Evolutionary conservation across 2,113 vertebrate genomes (phyloP), one percentile per base, ranked within the genome.

Genomic region (Dipodomys spectabilis): DNA sequence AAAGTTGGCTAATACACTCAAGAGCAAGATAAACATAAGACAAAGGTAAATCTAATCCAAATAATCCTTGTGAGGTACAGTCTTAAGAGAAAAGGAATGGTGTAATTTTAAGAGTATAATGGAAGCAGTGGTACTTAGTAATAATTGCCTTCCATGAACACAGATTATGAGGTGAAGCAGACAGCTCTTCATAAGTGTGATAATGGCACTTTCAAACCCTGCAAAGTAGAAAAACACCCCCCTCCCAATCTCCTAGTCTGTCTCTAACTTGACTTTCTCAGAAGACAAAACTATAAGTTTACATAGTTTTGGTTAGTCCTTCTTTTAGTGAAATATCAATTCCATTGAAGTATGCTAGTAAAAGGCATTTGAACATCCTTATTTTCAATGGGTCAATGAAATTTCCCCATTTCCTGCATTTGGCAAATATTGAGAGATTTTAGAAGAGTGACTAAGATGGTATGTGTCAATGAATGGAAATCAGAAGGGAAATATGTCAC

Each of bases 91-190:
- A 95, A 90, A 86, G 5, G 49, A 94, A 90, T 88, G 86, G 69
- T 77, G 71, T 88, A 94, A 93, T 96, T 95, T 94, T 39, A 92
- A 92, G 62, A 92, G 84, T 93, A 92, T 84, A 94, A 93, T 90
- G 27, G 87, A 92, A 91, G 45, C 53, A 57, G 75, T 44, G 65
- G 49, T 60, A 80, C 74, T 96, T 90, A 44, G 83, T 72, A 85
- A 72, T 93, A 95, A 94, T 82, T 96, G 74, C 85, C 92, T 95
- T 79, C 71, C 68, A 45, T 32, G 62, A 89, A 62, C n/a, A 96
- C 44, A 75, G 15, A 65, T 72, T 80, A 87, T 32, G 25, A 95
- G 88, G 82, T 92, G 78, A 95, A 82, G 80, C 30, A 82, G 39
- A 91, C 23, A 83, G 45, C 30, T 13, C n/a, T 82, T 74, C 23